Percentiles rank a stretch among this genome's conserved stretches.
Evolutionary conservation across 1,140 invertebrate species (phyloP).

Genomic region (Caligus rogercresseyi): DNA sequence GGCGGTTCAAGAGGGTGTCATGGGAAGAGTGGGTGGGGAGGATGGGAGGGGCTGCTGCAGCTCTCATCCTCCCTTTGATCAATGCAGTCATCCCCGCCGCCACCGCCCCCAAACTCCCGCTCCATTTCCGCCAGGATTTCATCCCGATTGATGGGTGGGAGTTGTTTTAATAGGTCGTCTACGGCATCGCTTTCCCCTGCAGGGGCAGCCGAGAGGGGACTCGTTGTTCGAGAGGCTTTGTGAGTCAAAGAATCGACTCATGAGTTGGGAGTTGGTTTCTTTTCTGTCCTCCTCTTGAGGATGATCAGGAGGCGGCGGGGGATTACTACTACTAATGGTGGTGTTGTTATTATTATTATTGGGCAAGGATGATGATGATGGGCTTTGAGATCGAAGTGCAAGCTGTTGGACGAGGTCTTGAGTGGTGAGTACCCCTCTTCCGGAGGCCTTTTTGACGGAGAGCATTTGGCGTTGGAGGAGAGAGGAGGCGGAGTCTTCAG

Average conservation of each 20-base stretch:
- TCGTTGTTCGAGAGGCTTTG: not conserved
- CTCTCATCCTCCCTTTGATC: conserved; percentile 12
- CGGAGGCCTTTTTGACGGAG: not conserved
- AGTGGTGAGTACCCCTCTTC: conserved; percentile 17
- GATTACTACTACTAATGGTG: not conserved
- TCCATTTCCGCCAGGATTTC: conserved; percentile 15
- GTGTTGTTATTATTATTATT: not conserved
- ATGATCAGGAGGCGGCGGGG: not conserved
- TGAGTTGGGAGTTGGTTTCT: conserved; percentile 12
- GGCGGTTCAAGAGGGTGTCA: too few species aligned
- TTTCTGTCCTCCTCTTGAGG: not conserved
- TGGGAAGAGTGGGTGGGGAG: not conserved
- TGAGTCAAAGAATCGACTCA: conserved; percentile 16
- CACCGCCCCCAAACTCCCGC: not conserved
- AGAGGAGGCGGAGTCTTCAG: not conserved
- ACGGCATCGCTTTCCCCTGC: not conserved
- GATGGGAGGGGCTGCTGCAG: not conserved
- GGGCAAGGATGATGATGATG: too few species aligned
- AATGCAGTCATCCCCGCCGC: conserved; percentile 13
- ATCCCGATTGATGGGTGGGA: conserved; percentile 4
- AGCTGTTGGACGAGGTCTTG: conserved; percentile 18
- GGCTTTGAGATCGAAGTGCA: conserved; percentile 4
- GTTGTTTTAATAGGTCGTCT: conserved; percentile 10
- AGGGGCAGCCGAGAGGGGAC: too few species aligned
- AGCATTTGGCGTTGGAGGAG: not conserved